Conservation (phyloP, 2,888 invertebrate genomes). For the Mechanitis messenoides region DNA sequence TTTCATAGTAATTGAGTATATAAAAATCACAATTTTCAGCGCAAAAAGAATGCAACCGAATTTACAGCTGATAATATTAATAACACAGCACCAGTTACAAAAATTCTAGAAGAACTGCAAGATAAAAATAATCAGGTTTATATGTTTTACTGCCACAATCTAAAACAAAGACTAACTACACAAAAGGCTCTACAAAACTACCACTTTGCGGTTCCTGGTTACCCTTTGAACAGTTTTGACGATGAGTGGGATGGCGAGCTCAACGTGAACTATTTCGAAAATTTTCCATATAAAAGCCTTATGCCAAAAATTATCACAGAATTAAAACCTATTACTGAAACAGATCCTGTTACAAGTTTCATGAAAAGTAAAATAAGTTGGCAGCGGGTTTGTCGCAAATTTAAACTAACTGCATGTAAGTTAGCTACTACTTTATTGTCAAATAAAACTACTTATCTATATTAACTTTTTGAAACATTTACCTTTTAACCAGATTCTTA, state of each 20-base stretch:
- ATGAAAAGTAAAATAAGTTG: conserved; percentile 53
- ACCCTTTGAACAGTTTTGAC: conserved; percentile 48
- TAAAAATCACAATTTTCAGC: conserved; percentile 17
- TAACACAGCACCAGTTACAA: conserved; percentile 45
- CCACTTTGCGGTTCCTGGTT: conserved; percentile 48
- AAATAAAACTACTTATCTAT: too few relatives aligned
- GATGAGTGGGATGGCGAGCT: conserved; percentile 62
- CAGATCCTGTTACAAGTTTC: conserved; percentile 53
- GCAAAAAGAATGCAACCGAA: conserved; percentile 28
- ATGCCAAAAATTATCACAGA: conserved; percentile 53
- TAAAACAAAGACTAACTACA: conserved; percentile 38
- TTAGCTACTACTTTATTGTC: conserved; percentile 3
- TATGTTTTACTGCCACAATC: conserved; percentile 40
- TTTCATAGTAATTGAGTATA: background rate
- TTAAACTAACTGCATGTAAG: conserved; percentile 40
- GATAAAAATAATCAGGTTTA: conserved; percentile 43
- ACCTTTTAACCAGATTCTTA: too few relatives aligned
- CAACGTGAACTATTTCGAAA: conserved; percentile 52
- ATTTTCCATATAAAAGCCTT: conserved; percentile 51
- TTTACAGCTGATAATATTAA: conserved; percentile 46
- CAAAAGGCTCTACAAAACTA: conserved; percentile 26
- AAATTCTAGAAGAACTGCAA: conserved; percentile 46
- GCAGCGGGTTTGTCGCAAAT: conserved; percentile 33
- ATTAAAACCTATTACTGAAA: conserved; percentile 38
- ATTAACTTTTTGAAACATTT: too few relatives aligned